Conservation (phyloP, 2,113 vertebrate genomes). For the Ramphastos sulfuratus region DNA sequence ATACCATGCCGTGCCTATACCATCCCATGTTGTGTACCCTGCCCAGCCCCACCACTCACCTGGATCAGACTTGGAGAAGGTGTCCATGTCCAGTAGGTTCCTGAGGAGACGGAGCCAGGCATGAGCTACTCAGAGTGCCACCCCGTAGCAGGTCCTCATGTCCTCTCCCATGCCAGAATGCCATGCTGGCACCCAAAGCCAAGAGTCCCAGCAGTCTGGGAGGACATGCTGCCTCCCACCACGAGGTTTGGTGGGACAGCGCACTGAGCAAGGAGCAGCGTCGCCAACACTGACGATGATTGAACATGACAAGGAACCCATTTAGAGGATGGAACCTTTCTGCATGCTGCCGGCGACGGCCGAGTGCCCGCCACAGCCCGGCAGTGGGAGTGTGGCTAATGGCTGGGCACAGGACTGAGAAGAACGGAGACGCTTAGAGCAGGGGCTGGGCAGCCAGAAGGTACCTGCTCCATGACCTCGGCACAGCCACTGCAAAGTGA, state of each 20-base stretch:
- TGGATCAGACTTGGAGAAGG: conserved; percentile 95
- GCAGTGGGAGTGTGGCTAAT: not conserved
- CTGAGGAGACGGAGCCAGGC: conserved; percentile 64
- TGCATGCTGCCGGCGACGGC: not conserved
- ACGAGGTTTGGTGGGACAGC: not conserved
- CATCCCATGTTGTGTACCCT: not conserved
- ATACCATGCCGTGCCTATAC: not conserved
- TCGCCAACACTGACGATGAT: conserved; percentile 25
- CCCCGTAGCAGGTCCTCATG: not conserved
- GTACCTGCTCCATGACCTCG: not conserved
- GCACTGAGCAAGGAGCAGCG: not conserved
- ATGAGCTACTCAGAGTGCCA: not conserved
- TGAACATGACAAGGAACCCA: conserved; percentile 61
- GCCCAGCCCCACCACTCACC: conserved; percentile 71
- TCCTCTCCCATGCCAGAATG: not conserved
- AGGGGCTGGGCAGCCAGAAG: not conserved
- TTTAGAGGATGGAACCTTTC: conserved; percentile 49
- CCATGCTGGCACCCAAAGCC: not conserved
- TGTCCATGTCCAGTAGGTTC: conserved; percentile 92
- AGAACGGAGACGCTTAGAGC: not conserved
- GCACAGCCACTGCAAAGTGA: not conserved
- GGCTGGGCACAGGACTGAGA: not conserved
- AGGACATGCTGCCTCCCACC: fast-evolving
- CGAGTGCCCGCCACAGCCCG: conserved; percentile 11
- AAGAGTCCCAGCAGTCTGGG: fast-evolving